Percentiles rank a stretch among this genome's conserved stretches.
Conservation (phyloP, 2,113 vertebrate genomes). For the Pteropus alecto region DNA sequence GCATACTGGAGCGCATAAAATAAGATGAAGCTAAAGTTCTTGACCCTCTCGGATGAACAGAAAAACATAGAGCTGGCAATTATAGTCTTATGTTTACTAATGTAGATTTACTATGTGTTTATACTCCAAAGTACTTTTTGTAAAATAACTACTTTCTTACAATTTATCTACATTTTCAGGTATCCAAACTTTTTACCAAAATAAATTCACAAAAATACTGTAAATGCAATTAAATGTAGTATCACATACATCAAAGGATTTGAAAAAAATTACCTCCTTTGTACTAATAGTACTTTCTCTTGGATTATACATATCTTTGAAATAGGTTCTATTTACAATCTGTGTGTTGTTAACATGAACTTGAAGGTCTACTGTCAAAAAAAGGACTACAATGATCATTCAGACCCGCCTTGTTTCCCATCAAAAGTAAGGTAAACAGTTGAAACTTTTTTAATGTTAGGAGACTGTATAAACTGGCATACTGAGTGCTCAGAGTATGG, state of each 20-base stretch:
- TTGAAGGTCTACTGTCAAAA: neutral
- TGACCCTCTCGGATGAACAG: neutral
- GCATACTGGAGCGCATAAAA: neutral
- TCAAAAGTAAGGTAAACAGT: neutral
- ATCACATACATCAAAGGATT: neutral
- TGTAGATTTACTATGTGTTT: neutral
- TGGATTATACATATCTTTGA: slow-evolving; percentile 29
- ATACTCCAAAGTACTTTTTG: neutral
- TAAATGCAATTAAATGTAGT: neutral
- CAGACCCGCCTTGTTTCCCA: neutral
- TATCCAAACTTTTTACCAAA: slow-evolving; percentile 15
- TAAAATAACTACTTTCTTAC: slow-evolving; percentile 25
- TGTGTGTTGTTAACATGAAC: neutral
- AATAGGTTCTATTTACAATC: neutral
- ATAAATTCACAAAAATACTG: slow-evolving; percentile 36
- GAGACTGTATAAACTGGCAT: neutral
- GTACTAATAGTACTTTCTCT: neutral
- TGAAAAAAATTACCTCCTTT: neutral
- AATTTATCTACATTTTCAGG: slow-evolving; percentile 47
- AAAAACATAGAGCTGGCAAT: neutral
- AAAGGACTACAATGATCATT: neutral
- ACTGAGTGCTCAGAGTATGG: neutral
- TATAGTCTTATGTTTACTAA: neutral
- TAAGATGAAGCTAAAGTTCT: neutral
- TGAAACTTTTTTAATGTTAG: slow-evolving; percentile 8